These are phyloP conservation scores for Trichechus manatus DNA, from an alignment of 2,113 vertebrate genomes.

Conservation along the genomic window DNA sequence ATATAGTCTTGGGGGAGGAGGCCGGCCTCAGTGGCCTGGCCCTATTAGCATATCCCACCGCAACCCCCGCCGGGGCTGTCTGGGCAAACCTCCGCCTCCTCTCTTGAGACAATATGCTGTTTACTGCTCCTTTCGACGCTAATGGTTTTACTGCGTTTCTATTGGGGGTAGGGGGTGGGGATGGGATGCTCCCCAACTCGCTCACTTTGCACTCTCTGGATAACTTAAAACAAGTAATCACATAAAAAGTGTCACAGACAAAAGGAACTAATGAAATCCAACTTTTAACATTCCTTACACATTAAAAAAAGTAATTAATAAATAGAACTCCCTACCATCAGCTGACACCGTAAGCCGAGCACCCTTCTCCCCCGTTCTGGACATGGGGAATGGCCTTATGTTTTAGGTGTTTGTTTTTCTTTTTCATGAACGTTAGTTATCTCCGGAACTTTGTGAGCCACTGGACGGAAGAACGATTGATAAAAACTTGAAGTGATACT, in stretches of 20 bases:
- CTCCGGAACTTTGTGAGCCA: background rate
- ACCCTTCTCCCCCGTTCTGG: background rate
- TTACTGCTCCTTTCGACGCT: constrained; percentile 71
- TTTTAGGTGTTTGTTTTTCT: background rate
- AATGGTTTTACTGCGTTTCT: constrained; percentile 66
- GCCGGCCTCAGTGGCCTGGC: constrained; percentile 91
- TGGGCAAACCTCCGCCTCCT: constrained; percentile 81
- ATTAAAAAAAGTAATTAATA: background rate
- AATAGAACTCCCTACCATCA: background rate
- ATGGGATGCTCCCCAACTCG: background rate
- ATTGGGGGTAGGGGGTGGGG: background rate
- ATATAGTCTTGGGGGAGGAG: constrained; percentile 91
- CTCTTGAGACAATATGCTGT: constrained; percentile 81
- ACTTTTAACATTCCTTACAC: background rate
- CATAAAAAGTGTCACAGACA: background rate
- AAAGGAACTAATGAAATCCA: background rate
- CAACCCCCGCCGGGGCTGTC: constrained; percentile 86
- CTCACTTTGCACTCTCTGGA: background rate
- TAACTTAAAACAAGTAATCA: background rate
- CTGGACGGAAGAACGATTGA: background rate
- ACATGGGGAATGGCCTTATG: background rate
- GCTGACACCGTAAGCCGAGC: background rate
- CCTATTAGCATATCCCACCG: constrained; percentile 95
- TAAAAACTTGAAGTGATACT: background rate
- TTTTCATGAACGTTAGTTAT: background rate